Conservation (phyloP, 2,797 vertebrate genomes). For the Pangasius macronema region DNA sequence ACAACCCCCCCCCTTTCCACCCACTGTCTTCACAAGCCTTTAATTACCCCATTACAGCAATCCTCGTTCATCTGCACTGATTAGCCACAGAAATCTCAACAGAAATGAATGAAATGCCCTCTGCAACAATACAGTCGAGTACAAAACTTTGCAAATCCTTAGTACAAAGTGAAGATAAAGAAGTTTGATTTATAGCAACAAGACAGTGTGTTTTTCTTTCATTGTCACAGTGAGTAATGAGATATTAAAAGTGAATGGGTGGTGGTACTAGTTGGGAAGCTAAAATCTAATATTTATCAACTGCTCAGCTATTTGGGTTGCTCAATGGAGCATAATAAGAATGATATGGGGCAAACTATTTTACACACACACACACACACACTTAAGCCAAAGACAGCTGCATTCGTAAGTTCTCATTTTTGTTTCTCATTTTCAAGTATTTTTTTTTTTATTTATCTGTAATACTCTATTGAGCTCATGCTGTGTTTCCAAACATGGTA, state of each 20-base stretch:
- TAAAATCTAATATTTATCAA: not conserved
- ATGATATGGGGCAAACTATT: not conserved
- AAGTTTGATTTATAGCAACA: not conserved
- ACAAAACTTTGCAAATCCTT: not conserved
- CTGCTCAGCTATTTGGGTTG: not conserved
- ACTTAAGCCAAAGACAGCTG: too few relatives aligned
- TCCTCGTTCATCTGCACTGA: conserved; percentile 17
- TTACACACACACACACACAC: not conserved
- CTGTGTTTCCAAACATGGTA: not conserved
- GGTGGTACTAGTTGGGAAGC: not conserved
- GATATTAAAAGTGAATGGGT: not conserved
- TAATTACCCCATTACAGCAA: conserved; percentile 36
- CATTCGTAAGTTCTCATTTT: not conserved
- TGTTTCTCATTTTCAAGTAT: not conserved
- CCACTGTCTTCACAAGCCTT: conserved; percentile 13
- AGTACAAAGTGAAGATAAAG: not conserved
- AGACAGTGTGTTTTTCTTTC: not conserved
- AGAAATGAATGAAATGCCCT: not conserved
- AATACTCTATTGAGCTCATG: not conserved
- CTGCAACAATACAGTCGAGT: not conserved
- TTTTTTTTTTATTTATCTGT: too few relatives aligned
- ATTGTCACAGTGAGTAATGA: not conserved
- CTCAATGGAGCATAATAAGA: not conserved
- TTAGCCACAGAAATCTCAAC: conserved; percentile 20
- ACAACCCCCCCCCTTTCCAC: not conserved